phyloP scores from a whole-genome alignment of 92 coral and sea anemone species.

The Epizoanthus stellaris region DNA sequence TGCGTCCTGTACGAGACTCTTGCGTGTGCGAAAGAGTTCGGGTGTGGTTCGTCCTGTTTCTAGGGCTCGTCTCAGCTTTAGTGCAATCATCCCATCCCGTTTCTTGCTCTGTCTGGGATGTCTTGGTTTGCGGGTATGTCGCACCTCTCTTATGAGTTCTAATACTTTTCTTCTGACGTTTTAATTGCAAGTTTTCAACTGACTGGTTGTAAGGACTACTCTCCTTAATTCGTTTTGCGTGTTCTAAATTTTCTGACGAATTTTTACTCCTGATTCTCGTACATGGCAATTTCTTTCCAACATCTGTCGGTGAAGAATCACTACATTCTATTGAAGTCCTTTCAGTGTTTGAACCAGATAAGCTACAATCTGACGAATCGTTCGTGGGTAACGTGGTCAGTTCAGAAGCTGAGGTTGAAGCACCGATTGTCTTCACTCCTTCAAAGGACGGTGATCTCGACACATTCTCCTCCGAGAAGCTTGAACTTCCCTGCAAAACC shows the following conservation, averaged over 20 bases:
- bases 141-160: constrained; percentile 63
- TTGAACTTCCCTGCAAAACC: constrained; percentile 13
- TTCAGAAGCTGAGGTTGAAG: constrained; percentile 8
- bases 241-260: constrained; percentile 23
- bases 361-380: constrained; percentile 6
- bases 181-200: constrained; percentile 62
- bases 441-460: constrained; percentile 8
- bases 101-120: constrained; percentile 51
- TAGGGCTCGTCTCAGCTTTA: constrained; percentile 49
- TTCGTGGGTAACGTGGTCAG: background rate
- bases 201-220: constrained; percentile 78
- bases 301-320: background rate
- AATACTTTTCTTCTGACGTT: constrained; percentile 29
- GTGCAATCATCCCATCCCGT: constrained; percentile 66
- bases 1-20: constrained; percentile 52
- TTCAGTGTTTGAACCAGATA: background rate
- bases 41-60: constrained; percentile 41
- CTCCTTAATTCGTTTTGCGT: constrained; percentile 34
- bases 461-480: background rate
- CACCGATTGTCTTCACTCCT: background rate
- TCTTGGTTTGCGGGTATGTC: constrained; percentile 61
- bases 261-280: background rate
- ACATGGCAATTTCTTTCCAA: background rate
- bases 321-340: background rate
- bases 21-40: constrained; percentile 74